Conservation (phyloP, 1,140 invertebrate species). For the Ganaspis sp. region DNA sequence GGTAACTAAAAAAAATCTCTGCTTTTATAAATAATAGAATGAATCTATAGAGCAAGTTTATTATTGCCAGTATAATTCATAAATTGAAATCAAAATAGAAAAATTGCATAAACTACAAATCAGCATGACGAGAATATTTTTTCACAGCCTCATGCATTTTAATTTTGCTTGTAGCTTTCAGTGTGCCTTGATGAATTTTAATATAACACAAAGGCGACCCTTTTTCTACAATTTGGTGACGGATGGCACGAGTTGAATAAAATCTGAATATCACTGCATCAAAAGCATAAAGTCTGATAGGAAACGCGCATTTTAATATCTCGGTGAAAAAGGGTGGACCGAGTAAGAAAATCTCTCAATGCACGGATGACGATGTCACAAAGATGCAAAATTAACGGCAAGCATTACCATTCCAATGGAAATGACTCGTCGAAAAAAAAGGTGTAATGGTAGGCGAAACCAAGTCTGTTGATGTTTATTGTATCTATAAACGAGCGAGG, state of each 20-base stretch:
- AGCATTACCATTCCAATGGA: slow-evolving; percentile 6
- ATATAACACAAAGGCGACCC: slow-evolving; percentile 16
- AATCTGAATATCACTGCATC: slow-evolving; percentile 31
- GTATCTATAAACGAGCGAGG: slow-evolving; percentile 56
- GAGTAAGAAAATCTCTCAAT: slow-evolving; percentile 14
- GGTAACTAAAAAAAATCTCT: too few species aligned
- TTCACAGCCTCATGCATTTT: slow-evolving; percentile 29
- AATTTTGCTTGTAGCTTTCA: neutral
- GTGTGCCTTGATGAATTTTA: slow-evolving; percentile 26
- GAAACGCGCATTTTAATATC: slow-evolving; percentile 25
- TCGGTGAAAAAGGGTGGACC: slow-evolving; percentile 11
- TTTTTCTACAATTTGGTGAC: slow-evolving; percentile 29
- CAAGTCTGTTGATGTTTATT: slow-evolving; percentile 59
- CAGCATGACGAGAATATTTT: neutral
- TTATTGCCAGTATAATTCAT: too few species aligned
- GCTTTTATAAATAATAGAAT: too few species aligned
- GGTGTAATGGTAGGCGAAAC: slow-evolving; percentile 44
- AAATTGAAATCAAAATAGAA: neutral
- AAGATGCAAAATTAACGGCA: slow-evolving; percentile 12
- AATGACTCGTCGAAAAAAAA: slow-evolving; percentile 58
- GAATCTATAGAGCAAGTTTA: too few species aligned
- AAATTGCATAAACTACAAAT: slow-evolving; percentile 5
- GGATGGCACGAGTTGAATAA: slow-evolving; percentile 25
- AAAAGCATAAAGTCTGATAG: slow-evolving; percentile 3
- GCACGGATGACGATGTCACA: slow-evolving; percentile 13